Evolutionary conservation across 2,888 invertebrate genomes (phyloP), one percentile per base, ranked within the genome.

Genomic region (Drosophila acutilabella): DNA sequence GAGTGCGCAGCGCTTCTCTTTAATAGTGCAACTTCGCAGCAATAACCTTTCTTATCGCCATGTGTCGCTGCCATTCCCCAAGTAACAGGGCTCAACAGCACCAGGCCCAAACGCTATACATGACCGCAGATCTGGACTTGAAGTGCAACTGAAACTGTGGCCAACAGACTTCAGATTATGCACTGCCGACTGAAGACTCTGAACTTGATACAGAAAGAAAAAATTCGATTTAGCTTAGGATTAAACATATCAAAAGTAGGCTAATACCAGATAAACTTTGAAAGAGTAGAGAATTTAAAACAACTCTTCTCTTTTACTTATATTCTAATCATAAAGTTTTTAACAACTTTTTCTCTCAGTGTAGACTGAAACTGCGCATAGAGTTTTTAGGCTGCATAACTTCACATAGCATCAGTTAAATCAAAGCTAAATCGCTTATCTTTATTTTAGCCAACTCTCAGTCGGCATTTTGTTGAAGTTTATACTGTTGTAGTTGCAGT

Each of bases 391-490:
- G 51, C 72, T 73, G 78, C 89, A 88, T 88, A 88, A 80, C 83
- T 86, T 68, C 89, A 64, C 89, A 88, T 89, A 86, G 77, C 88
- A 89, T 88, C 89, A 89, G 88, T 88, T 88, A 89, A 88, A 89
- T 89, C 86, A 81, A 78, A 81, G 80, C 73, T 54, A 77, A 80
- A 81, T 83, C 83, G 83, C 83, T 89, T 84, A 81, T 84, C 79
- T 82, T 72, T 75, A 78, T 72, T 72, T 78, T 72, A 70, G 64
- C 61, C 60, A 64, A 62, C 48, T 57, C 59, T 47, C 54, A 75
- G 82, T 80, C 84, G 84, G 84, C 84, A 50, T 82, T 82, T 78
- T 67, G 71, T 71, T 74, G 42, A 59, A 65, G 70, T 65, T 60
- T 53, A 59, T 59, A 56, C 48, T 68, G 41, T 41, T 38, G 20